Base-by-base conservation (phyloP, 2,888 invertebrate species). In the Ligdia adustata region DNA sequence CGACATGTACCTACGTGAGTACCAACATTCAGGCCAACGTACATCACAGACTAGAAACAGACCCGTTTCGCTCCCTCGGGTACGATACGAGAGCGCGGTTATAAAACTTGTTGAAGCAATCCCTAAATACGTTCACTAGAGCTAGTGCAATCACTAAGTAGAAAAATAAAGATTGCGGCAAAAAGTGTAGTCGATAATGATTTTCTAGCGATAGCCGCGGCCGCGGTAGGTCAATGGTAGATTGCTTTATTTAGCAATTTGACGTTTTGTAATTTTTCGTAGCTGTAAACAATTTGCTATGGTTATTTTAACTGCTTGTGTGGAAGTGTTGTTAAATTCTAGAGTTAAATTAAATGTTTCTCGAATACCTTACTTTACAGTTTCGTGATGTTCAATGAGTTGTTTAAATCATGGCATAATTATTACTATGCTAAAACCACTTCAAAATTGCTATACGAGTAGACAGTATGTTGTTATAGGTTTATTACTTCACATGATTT, bases 121-220 rank as follows among this genome's bases (percentile, higher is more conserved):
- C 12, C 29, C 31, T 24, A 12, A 26, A 31, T 16, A 42, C 47
- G 27, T 34, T 31, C 20, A 40, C 24, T 37, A 4, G 4, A 9
- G 1, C 5, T 7, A 22, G 18, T 13, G 50, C 45, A 55, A 52
- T 15, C 32, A 5, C 31, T 15, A 42, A 41, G 13, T 32, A 29
- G 34, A 18, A 40, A 22, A 42, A 38, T 15, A 39, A 41, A 29
- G 9, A 32, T 52, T 37, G 47, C 28, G n/a, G 32, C 41, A 42
- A 42, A n/a, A 37, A 37, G 26, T 4, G n/a, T 28, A 6, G 13
- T 22, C 24, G 33, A 24, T 20, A 29, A 20, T 14, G 14, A 20
- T 15, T 52, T 50, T 45, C 44, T 16, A 53, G 24, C 32, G 28
- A 45, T 31, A 29, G 7, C 28, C 53, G 56, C 52, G 58, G 55